A percentile compares a stretch with the other conserved stretches of the same genome.
Conservation (phyloP, 2,797 vertebrate genomes). For the Onychomys arenicola region DNA sequence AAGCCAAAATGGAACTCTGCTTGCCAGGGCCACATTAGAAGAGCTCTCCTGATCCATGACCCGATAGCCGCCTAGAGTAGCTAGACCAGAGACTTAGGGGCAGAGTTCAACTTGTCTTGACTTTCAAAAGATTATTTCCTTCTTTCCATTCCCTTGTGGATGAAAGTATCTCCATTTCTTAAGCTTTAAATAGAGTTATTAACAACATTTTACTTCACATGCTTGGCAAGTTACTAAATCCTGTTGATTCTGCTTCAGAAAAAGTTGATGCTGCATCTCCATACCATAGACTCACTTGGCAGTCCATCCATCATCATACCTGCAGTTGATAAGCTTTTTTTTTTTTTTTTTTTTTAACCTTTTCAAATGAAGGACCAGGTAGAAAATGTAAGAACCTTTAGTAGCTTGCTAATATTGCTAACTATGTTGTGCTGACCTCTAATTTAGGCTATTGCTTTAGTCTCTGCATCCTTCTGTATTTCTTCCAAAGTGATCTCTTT, state of each 20-base stretch:
- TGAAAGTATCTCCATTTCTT: background rate
- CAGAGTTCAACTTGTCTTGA: background rate
- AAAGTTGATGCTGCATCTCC: background rate
- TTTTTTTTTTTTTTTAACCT: background rate
- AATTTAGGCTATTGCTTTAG: background rate
- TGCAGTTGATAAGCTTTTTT: background rate
- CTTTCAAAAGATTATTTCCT: background rate
- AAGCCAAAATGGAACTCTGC: background rate
- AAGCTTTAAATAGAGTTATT: conserved; percentile 32
- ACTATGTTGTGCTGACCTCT: background rate
- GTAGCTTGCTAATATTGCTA: background rate
- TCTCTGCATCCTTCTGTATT: background rate
- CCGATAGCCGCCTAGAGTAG: background rate
- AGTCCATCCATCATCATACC: background rate
- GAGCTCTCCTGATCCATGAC: background rate
- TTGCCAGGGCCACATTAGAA: background rate
- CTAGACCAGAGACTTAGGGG: background rate
- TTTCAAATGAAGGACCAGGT: background rate
- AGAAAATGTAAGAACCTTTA: background rate
- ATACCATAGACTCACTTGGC: background rate
- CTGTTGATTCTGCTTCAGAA: conserved; percentile 37
- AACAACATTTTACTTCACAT: background rate
- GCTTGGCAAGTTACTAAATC: background rate
- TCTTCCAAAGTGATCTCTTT: background rate
- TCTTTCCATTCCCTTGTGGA: background rate